Base-by-base conservation (phyloP, 2,888 invertebrate genomes). In the Himalopsyche anomala region DNA sequence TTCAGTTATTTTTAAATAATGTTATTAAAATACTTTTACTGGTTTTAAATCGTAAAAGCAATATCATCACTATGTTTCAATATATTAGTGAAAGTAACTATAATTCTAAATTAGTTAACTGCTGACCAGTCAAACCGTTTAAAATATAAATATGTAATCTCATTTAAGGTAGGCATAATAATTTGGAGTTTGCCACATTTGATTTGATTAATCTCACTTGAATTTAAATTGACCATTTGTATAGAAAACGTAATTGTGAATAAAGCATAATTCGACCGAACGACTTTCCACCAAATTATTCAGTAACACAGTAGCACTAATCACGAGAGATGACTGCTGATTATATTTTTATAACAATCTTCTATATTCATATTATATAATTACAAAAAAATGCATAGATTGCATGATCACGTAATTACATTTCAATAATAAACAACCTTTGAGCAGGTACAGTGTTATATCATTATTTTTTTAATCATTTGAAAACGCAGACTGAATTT, bases 121-220 rank as follows among this genome's bases (percentile, higher is more conserved):
- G 19, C 19, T 19, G 4, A 11, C 19, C 19, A 19, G 19, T 19
- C 19, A 19, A 11, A n/a, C 3, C 62, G 19, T 19, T 62, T 62
- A 4, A 19, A 19, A 62, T 62, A 11, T n/a, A 19, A 62, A 62
- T 62, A 62, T 62, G 62, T 62, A 62, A 62, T 62, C 19, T 62
- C 62, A 19, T 62, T 62, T 62, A 19, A 62, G 62, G 62, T 62
- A 19, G 62, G 62, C 62, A 62, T 62, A 6, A 62, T 62, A 62
- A 62, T 62, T 62, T 62, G 19, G 11, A 62, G 62, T 62, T 62
- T 62, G 28, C 62, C 28, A 62, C 62, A 19, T 56, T n/a, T 62
- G 62, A 62, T 62, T 62, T 62, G 62, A 62, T 62, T n/a, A 19
- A 62, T 62, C 62, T 62, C 62, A 62, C 62, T 19, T 19, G 62